Base-by-base conservation (phyloP, 2,113 vertebrate species). In the Neopipo cinnamomea region DNA sequence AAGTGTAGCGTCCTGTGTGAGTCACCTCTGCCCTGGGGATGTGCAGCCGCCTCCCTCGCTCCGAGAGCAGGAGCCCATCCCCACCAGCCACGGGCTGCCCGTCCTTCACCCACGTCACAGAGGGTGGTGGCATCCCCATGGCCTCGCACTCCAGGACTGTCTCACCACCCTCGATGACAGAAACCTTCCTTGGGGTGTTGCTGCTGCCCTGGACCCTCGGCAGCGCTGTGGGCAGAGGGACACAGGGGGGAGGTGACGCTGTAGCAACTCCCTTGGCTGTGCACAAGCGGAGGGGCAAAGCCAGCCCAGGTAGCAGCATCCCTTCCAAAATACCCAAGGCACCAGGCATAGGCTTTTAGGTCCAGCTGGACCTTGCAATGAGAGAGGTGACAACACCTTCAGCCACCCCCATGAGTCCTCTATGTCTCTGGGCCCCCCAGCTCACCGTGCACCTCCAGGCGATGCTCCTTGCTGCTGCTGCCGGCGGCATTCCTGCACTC, bases 361-460 rank as follows among this genome's bases (percentile, higher is more conserved):
- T 37, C 50, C 66, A 77, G 37, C 28, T 39, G 39, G 47, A 47
- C 33, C n/a, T 42, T 30, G 47, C 9, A 4, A 0, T 25, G 33
- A 70, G 49, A 35, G 35, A 28, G 6, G 24, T 39, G 10, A 14
- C 1, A 18, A 4, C 31, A 42, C 6, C 53, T 50, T 37, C 44
- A 28, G 11, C 5, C 23, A 17, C 2, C 31, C 28, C 25, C 6
- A 12, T 12, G 44, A 17, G 6, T 35, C 20, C 20, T 8, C 18
- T 35, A 6, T 16, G 13, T 24, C 35, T 46, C 67, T 46, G 55
- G 46, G 6, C 0, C 62, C 66, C n/a, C 31, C 3, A 0, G 53
- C 98, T 98, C 87, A 98, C 98, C 98, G 0, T 97, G 92, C 78
- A 98, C 98, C 94, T 97, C 95, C 93, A 98, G 95, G 44, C 0